A percentile compares a stretch with the other conserved stretches of the same genome.
phyloP scores from a whole-genome alignment of 2,113 vertebrate genomes.

The Odontophorus gujanensis region DNA sequence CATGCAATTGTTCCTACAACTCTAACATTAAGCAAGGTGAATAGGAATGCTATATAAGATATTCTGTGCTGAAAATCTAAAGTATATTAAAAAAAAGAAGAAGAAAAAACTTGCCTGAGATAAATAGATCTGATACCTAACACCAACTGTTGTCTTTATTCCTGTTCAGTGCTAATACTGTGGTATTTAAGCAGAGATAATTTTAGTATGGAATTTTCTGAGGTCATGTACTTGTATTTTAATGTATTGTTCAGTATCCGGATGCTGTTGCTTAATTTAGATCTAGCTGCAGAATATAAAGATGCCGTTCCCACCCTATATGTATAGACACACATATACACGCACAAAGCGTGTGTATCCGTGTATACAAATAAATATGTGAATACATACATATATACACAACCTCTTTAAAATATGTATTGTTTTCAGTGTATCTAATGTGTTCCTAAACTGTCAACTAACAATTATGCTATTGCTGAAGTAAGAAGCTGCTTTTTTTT shows the following conservation, averaged over 20 bases:
- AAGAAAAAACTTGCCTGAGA: not conserved
- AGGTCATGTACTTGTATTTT: constrained; percentile 20
- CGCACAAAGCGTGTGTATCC: not conserved
- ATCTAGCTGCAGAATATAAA: not conserved
- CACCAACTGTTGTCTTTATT: not conserved
- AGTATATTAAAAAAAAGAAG: not conserved
- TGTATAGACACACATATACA: not conserved
- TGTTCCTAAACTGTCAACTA: not conserved
- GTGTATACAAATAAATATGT: not conserved
- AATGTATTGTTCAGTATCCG: constrained; percentile 36
- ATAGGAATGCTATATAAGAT: not conserved
- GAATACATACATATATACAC: not conserved
- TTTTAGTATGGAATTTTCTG: constrained; percentile 50
- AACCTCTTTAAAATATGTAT: not conserved
- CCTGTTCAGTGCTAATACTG: not conserved
- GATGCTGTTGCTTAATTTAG: constrained; percentile 25
- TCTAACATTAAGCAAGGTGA: not conserved
- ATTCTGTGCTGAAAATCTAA: not conserved
- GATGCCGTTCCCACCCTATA: not conserved
- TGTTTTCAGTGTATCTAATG: not conserved
- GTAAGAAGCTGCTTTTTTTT: not conserved
- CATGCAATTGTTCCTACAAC: not conserved
- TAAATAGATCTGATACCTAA: not conserved
- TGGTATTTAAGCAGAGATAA: not conserved
- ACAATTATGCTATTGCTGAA: not conserved